phyloP scores from a whole-genome alignment of 2,888 invertebrate genomes.

The Thereva nobilitata region DNA sequence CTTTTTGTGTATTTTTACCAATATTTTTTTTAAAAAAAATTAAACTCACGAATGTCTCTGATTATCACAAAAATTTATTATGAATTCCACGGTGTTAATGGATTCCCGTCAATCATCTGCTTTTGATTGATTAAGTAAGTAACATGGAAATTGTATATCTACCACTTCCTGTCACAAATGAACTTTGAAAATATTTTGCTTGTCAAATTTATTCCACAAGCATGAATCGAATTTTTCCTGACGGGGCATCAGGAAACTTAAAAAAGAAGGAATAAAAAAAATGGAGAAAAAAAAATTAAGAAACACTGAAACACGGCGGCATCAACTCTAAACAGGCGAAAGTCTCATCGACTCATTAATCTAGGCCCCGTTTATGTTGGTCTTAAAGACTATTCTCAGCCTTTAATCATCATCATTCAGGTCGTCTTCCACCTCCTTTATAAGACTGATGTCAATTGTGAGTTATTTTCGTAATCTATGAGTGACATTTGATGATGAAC shows the following conservation, averaged over 20 bases:
- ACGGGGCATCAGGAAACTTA: neutral
- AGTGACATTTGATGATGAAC: slow-evolving; percentile 42
- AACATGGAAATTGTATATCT: slow-evolving; percentile 32
- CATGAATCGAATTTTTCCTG: slow-evolving; percentile 16
- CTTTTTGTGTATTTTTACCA: too few species aligned
- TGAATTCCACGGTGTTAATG: slow-evolving; percentile 33
- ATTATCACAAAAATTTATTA: slow-evolving; percentile 18
- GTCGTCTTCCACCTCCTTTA: slow-evolving; percentile 23
- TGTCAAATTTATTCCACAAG: slow-evolving; percentile 18
- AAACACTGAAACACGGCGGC: slow-evolving; percentile 15
- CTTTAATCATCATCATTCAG: slow-evolving; percentile 32
- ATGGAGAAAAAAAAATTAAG: too few species aligned
- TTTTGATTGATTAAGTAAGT: slow-evolving; percentile 37
- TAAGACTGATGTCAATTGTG: slow-evolving; percentile 39
- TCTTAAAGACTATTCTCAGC: slow-evolving; percentile 24
- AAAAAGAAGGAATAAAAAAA: too few species aligned
- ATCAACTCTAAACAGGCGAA: slow-evolving; percentile 10
- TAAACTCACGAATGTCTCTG: slow-evolving; percentile 6
- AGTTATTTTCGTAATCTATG: slow-evolving; percentile 41
- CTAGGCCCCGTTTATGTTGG: slow-evolving; percentile 20
- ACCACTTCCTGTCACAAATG: slow-evolving; percentile 29
- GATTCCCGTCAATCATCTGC: slow-evolving; percentile 29
- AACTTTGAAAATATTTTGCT: slow-evolving; percentile 30
- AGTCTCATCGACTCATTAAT: slow-evolving; percentile 32
- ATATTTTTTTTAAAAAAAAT: too few species aligned